phyloP scores from a whole-genome alignment of 2,797 vertebrate genomes.

The Channallabes apus region DNA sequence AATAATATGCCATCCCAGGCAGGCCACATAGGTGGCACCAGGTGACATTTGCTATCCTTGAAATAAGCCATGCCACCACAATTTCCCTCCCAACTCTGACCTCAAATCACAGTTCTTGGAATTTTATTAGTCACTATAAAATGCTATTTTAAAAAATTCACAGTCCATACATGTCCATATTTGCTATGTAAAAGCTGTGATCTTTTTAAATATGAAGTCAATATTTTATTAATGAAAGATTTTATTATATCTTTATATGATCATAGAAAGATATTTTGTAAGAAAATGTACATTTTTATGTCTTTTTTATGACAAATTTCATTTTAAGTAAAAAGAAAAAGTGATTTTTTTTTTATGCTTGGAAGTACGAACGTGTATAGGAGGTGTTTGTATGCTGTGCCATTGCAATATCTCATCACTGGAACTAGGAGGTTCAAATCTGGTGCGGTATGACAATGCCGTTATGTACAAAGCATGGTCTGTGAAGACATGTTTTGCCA shows the following conservation, averaged over 20 bases:
- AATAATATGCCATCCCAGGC: slow-evolving; percentile 10
- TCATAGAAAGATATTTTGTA: too few relatives aligned
- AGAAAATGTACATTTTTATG: background rate
- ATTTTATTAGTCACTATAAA: too few relatives aligned
- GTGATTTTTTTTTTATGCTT: background rate
- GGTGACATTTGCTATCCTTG: slow-evolving; percentile 23
- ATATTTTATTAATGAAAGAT: background rate
- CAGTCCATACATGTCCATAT: background rate
- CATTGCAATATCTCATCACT: background rate
- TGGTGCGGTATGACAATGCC: background rate
- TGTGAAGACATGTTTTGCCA: background rate
- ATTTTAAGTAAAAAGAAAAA: background rate
- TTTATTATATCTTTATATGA: background rate
- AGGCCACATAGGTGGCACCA: slow-evolving; percentile 1
- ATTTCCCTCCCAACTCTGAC: background rate
- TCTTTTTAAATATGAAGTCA: background rate
- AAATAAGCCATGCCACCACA: slow-evolving; percentile 13
- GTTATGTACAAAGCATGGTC: background rate
- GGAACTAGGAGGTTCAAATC: background rate
- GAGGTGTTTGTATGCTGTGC: background rate
- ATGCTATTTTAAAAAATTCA: background rate
- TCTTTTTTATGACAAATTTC: background rate
- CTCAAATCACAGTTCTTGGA: background rate
- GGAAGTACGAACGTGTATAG: background rate
- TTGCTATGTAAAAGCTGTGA: background rate